A percentile compares a stretch with the other conserved stretches of the same genome.
Evolutionary conservation across 2,888 invertebrate genomes (phyloP).

Genomic region (Nasonovia ribisnigri): DNA sequence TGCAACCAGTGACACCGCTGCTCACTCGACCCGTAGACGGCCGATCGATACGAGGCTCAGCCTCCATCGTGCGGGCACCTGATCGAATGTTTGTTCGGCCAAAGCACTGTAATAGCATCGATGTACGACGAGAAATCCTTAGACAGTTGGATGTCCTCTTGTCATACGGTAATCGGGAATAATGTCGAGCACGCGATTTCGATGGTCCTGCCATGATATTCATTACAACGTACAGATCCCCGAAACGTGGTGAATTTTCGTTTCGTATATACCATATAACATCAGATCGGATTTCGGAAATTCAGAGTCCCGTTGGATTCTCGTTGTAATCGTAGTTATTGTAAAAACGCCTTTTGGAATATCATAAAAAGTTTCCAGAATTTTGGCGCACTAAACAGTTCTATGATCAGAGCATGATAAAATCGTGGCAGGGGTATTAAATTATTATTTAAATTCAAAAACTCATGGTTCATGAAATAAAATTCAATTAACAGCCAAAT

Average conservation of each 20-base stretch:
- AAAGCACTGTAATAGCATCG: too few species aligned
- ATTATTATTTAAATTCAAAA: background rate
- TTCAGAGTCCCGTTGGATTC: background rate
- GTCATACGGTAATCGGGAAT: background rate
- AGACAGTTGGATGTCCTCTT: too few species aligned
- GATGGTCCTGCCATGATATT: background rate
- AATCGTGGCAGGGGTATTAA: background rate
- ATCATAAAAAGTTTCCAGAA: background rate
- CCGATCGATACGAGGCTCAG: background rate
- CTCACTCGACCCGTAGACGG: background rate
- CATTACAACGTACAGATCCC: background rate
- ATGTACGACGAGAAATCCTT: too few species aligned
- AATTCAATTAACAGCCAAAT: background rate
- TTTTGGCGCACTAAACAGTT: background rate
- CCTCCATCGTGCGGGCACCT: background rate
- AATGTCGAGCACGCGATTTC: background rate
- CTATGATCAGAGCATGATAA: background rate
- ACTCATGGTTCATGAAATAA: background rate
- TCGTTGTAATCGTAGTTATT: fast-evolving
- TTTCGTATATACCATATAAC: background rate
- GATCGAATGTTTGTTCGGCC: background rate
- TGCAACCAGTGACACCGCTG: background rate
- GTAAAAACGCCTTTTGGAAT: background rate
- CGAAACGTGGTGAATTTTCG: background rate
- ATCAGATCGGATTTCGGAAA: background rate